A percentile compares a stretch with the other conserved stretches of the same genome.
Evolutionary conservation across 2,888 invertebrate genomes (phyloP).

Genomic region (Caradrina clavipalpis): DNA sequence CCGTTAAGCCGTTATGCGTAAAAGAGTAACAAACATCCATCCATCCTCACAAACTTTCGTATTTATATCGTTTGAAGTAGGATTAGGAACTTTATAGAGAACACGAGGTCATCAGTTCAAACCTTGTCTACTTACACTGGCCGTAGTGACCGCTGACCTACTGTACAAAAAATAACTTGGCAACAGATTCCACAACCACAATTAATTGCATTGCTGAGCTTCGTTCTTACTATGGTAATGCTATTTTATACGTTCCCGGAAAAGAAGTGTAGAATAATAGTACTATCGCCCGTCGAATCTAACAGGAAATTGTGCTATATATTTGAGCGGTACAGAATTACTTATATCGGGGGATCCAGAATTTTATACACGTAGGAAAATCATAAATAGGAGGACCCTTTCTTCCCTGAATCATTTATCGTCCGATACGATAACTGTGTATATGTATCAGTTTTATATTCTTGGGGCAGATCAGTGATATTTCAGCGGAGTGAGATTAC

Average conservation of each 20-base stretch:
- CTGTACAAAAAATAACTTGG: background rate
- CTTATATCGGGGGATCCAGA: conserved; percentile 47
- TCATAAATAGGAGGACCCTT: conserved; percentile 64
- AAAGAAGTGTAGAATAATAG: conserved; percentile 28
- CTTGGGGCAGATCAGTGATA: conserved; percentile 43
- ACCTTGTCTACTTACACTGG: background rate
- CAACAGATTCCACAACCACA: conserved; percentile 11
- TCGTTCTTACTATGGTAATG: conserved; percentile 8
- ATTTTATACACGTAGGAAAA: conserved; percentile 62
- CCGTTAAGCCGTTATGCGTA: too few relatives aligned
- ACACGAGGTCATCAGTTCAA: background rate
- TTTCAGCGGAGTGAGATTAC: conserved; percentile 38
- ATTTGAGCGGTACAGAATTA: conserved; percentile 54
- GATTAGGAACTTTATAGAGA: background rate
- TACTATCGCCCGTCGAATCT: conserved; percentile 37
- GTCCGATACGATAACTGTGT: conserved; percentile 46
- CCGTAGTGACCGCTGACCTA: background rate
- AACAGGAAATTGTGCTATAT: conserved; percentile 52
- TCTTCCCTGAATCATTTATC: conserved; percentile 62
- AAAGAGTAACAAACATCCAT: too few relatives aligned
- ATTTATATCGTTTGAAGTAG: too few relatives aligned
- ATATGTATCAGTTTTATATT: conserved; percentile 52
- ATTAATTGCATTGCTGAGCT: conserved; percentile 5
- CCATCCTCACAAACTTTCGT: too few relatives aligned
- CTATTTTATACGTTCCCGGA: conserved; percentile 2